Evolutionary conservation across 2,113 vertebrate genomes (phyloP), one percentile per base, ranked within the genome.

Genomic region (Menura novaehollandiae): DNA sequence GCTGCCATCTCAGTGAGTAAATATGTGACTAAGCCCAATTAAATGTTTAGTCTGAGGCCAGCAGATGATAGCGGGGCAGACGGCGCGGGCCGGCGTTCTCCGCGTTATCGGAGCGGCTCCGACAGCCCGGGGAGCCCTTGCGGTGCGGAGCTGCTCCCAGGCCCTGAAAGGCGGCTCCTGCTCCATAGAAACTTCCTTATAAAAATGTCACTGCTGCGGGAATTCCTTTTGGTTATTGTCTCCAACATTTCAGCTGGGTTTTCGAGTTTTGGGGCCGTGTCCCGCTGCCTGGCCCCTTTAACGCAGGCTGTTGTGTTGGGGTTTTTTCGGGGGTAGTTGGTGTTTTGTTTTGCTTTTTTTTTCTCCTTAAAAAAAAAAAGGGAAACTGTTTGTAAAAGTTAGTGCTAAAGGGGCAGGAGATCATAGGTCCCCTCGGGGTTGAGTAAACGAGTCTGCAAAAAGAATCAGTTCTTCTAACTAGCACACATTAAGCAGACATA

Each of bases 391-490:
- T 96, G 94, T 97, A 96, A 96, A 97, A 98, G 90, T 85, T 85
- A 90, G 96, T 97, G 97, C 92, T 97, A 97, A 97, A 97, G 97
- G 97, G 96, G 95, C 95, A 97, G 91, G 83, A 90, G 97, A 96
- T 97, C 97, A 95, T 79, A 86, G 55, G 93, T 97, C 96, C 93
- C 96, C 30, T 83, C 23, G 89, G 97, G 96, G 97, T 35, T 96
- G 85, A 79, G 91, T 96, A 94, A 98, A 97, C 44, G 84, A 96
- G 87, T 95, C 97, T 98, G 96, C 93, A 97, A 92, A 98, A 97
- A 95, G 93, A 97, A 98, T 97, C 94, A 97, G 85, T 90, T 90
- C 91, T 96, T 97, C 96, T 97, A 88, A 96, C 95, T 92, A 93
- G 89, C 68, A 62, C 84, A 86, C 86, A 82, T 67, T 81, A 93